Evolutionary conservation across 2,797 vertebrate genomes (phyloP).

Genomic region (Poecile montanus): DNA sequence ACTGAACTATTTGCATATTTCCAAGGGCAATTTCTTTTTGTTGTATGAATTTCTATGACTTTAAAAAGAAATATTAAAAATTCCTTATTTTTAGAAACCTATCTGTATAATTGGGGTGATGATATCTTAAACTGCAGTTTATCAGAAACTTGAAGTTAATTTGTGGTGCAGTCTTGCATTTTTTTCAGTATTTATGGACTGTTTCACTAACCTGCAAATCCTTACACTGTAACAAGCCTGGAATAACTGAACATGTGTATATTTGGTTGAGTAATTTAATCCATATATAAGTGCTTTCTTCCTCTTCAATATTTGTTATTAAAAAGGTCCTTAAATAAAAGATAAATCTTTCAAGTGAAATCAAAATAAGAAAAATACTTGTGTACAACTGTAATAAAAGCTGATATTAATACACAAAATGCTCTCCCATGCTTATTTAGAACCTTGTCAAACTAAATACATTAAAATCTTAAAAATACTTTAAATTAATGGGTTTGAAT

Average conservation of each 20-base stretch:
- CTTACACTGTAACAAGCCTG: neutral
- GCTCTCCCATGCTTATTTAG: neutral
- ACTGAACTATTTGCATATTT: neutral
- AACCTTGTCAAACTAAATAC: neutral
- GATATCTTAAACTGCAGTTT: neutral
- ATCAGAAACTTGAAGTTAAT: neutral
- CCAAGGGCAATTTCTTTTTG: neutral
- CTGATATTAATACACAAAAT: neutral
- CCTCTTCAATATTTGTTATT: neutral
- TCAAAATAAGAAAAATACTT: neutral
- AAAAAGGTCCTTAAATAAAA: neutral
- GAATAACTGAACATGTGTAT: neutral
- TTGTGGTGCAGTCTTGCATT: neutral
- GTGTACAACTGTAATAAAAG: neutral
- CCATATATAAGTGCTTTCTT: neutral
- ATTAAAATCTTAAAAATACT: neutral
- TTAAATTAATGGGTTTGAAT: neutral
- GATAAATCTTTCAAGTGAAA: neutral
- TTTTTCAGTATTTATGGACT: neutral
- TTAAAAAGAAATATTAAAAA: neutral
- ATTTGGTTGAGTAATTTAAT: neutral
- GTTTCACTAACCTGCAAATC: neutral
- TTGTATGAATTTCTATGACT: neutral
- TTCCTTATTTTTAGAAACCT: neutral
- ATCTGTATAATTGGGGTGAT: neutral